Evolutionary conservation across 2,113 vertebrate genomes (phyloP).

Genomic region (Choloepus hoffmanni): DNA sequence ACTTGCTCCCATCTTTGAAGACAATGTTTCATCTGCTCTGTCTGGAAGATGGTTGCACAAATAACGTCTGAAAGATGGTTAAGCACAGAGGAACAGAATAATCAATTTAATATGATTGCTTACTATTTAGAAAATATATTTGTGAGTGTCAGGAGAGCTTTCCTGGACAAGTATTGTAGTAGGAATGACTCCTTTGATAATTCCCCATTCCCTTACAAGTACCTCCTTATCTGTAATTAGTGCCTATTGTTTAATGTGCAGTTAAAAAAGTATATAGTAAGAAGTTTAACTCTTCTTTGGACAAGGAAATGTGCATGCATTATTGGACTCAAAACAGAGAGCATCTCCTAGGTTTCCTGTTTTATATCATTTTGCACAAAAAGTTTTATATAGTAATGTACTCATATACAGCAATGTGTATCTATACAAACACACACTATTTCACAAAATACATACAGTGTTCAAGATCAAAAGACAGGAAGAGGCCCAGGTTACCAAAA

Average conservation of each 20-base stretch:
- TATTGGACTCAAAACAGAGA: not conserved
- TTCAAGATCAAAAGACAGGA: not conserved
- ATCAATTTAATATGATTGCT: not conserved
- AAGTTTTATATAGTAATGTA: not conserved
- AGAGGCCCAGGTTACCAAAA: not conserved
- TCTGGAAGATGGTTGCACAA: not conserved
- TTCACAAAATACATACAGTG: not conserved
- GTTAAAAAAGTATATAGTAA: not conserved
- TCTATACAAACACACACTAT: not conserved
- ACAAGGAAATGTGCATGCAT: not conserved
- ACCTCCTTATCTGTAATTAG: not conserved
- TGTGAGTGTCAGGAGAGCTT: not conserved
- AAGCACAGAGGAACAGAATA: not conserved
- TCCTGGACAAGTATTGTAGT: not conserved
- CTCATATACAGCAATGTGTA: not conserved
- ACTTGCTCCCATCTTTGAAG: not conserved
- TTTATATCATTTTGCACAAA: not conserved
- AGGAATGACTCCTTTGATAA: not conserved
- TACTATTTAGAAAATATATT: conserved; percentile 44
- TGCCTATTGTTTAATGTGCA: not conserved
- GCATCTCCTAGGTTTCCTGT: not conserved
- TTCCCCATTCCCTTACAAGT: not conserved
- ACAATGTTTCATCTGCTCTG: not conserved
- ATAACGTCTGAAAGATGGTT: not conserved
- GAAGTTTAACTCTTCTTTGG: not conserved